Evolutionary conservation across 1,140 invertebrate genomes (phyloP).

Genomic region (Eufriesea mexicana): DNA sequence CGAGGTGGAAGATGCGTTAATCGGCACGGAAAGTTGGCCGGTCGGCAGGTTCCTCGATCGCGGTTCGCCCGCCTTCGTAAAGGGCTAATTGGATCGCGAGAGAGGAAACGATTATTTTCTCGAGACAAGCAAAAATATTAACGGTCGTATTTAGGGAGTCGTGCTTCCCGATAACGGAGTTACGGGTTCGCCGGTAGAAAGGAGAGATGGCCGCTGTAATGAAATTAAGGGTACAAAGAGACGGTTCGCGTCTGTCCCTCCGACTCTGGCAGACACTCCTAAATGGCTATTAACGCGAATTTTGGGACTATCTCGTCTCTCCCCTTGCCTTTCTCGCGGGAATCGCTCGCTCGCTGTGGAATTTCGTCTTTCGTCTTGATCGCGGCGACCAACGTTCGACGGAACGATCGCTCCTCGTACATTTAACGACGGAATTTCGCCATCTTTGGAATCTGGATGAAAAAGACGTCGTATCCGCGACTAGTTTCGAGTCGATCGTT

Average conservation of each 20-base stretch:
- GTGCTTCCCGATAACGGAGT: conserved; percentile 79
- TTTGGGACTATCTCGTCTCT: conserved; percentile 54
- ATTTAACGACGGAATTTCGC: no score
- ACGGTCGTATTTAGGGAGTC: conserved; percentile 77
- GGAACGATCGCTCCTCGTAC: no score
- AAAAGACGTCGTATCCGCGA: no score
- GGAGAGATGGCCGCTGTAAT: conserved; percentile 79
- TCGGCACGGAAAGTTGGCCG: no score
- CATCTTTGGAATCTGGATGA: no score
- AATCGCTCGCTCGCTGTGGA: not conserved
- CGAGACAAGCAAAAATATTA: conserved; percentile 62
- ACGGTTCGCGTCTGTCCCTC: conserved; percentile 61
- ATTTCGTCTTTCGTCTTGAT: not conserved
- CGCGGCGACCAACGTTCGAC: not conserved
- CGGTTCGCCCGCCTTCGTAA: not conserved
- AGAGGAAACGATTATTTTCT: conserved; percentile 52
- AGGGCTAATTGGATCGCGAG: conserved; percentile 46
- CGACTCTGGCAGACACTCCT: conserved; percentile 62
- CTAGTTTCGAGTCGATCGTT: not conserved
- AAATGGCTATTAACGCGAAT: conserved; percentile 66
- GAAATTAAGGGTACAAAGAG: conserved; percentile 80
- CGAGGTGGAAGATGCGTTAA: no score
- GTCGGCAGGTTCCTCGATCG: no score
- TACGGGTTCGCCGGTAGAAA: conserved; percentile 70
- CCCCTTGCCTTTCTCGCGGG: not conserved